phyloP scores from a whole-genome alignment of 92 coral and sea anemone species.

The Porites rus region DNA sequence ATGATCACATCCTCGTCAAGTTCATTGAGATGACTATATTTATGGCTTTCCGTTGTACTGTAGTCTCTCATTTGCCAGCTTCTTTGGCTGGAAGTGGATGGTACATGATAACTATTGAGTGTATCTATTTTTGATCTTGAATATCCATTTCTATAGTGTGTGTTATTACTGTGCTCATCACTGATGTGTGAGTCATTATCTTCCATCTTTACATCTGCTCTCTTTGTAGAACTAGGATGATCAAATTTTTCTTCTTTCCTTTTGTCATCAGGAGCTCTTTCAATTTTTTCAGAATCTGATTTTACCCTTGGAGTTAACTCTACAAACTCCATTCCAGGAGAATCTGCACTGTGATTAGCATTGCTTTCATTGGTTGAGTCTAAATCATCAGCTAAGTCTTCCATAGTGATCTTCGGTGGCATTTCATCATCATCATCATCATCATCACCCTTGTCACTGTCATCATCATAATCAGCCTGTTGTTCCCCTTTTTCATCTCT shows the following conservation, averaged over 20 bases:
- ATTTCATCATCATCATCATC: conserved; percentile 60
- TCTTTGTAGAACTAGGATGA: background rate
- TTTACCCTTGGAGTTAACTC: conserved; percentile 9
- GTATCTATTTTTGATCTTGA: background rate
- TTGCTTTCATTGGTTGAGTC: conserved; percentile 34
- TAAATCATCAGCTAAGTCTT: conserved; percentile 72
- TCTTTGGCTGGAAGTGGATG: conserved; percentile 6
- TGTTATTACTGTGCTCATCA: background rate
- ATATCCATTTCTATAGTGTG: background rate
- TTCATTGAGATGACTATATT: conserved; percentile 26
- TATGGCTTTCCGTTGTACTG: conserved; percentile 5
- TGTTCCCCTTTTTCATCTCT: background rate
- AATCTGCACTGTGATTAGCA: conserved; percentile 23
- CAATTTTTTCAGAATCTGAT: conserved; percentile 3
- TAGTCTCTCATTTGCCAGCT: conserved; percentile 17
- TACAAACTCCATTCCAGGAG: conserved; percentile 9
- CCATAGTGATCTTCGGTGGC: conserved; percentile 82
- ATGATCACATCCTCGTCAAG: conserved; percentile 77
- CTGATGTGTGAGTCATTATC: background rate
- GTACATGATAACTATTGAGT: background rate
- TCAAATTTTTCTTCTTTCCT: background rate
- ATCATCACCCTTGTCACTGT: background rate
- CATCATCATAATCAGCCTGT: background rate
- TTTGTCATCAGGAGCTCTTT: background rate
- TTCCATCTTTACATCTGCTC: background rate